A percentile compares a stretch with the other conserved stretches of the same genome.
Evolutionary conservation across 2,888 invertebrate species (phyloP).

Genomic region (Punctoribates punctum): DNA sequence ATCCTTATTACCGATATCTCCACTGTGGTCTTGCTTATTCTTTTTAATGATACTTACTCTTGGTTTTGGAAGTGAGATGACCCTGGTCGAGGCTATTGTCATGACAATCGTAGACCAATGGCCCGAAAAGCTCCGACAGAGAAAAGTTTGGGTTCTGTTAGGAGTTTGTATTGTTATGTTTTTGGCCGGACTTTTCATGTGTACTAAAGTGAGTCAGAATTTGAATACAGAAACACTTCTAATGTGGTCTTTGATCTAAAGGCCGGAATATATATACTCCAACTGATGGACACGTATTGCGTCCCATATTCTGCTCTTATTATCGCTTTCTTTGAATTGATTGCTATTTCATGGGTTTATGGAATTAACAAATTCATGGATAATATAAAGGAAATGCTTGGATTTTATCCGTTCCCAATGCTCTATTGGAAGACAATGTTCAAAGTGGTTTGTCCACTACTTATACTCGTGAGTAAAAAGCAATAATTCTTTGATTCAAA

Average conservation of each 20-base stretch:
- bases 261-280: constrained; percentile 69
- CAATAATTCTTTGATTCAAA: no score
- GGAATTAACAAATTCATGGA: constrained; percentile 58
- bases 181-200: constrained; percentile 69
- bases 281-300: constrained; percentile 70
- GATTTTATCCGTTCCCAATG: constrained; percentile 60
- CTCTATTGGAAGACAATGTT: constrained; percentile 70
- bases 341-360: constrained; percentile 66
- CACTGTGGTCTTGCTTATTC: constrained; percentile 75
- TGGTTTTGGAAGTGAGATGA: constrained; percentile 62
- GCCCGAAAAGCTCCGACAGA: constrained; percentile 53
- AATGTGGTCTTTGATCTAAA: constrained; percentile 60
- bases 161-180: constrained; percentile 66
- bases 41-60: constrained; percentile 73
- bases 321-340: constrained; percentile 66
- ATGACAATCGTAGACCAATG: constrained; percentile 58
- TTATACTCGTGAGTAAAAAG: constrained; percentile 65
- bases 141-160: constrained; percentile 58
- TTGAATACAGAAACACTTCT: not conserved
- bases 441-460: constrained; percentile 67
- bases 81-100: constrained; percentile 58
- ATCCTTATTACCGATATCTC: constrained; percentile 70
- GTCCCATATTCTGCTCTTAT: constrained; percentile 71
- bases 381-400: constrained; percentile 60
- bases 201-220: constrained; percentile 57